Evolutionary conservation across 2,888 invertebrate species (phyloP), one percentile per base, ranked within the genome.

Genomic region (Nomada flava): DNA sequence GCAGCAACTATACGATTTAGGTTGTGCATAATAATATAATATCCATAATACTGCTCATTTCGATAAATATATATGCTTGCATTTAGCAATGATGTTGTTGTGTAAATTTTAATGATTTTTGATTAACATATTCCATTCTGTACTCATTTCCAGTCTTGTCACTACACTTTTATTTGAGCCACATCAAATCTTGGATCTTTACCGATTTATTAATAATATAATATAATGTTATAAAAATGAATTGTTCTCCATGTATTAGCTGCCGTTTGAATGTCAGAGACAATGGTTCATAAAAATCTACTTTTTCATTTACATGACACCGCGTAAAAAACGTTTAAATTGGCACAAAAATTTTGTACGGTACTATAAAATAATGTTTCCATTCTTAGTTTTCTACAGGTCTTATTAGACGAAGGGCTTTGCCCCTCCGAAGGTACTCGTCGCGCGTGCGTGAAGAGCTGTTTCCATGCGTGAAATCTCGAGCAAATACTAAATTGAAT

Each of bases 291-390:
- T 62, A 53, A 5, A 20, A 53, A 20, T 74, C 2, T 60, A 70
- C 26, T 50, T 67, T 53, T 23, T 15, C 26, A 63, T 70, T 78
- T 60, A 71, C 78, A 82, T 82, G 74, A 70, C 74, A 78, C n/a
- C 55, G n/a, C 15, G 57, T 74, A 72, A 36, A 69, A 63, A 67
- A 44, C 42, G 53, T 42, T 47, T 23, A 67, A 83, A 74, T 83
- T 83, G 82, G 83, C 78, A 83, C 82, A 74, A 71, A 68, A 20
- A n/a, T 52, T 26, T 69, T n/a, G 42, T 60, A 50, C 42, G 70
- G 53, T 13, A 68, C 42, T 76, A 76, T 23, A 76, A 64, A 72
- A 68, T 71, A 82, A 80, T 36, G 53, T 75, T 76, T 70, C 81
- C 63, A 80, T 76, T 70, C 69, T 76, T 59, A 50, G 60, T 47